A percentile compares a stretch with the other conserved stretches of the same genome.
phyloP scores from a whole-genome alignment of 1,140 invertebrate genomes.

The Araneus ventricosus region DNA sequence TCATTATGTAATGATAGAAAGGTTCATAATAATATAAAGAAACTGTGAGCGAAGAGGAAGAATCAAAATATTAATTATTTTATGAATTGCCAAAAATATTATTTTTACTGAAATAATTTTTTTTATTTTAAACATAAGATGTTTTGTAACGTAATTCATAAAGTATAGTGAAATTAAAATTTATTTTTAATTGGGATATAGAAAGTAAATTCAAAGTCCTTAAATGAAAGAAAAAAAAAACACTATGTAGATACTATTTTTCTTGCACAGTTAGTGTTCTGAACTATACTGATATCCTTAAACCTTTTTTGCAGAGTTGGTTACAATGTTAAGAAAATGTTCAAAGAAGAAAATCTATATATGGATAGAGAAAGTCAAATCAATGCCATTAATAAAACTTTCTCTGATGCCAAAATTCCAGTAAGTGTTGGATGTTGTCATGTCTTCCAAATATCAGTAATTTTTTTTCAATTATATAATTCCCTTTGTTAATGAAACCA shows the following conservation, averaged over 20 bases:
- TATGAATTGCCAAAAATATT: no score
- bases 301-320: constrained; percentile 88
- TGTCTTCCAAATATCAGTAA: neutral
- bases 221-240: no score
- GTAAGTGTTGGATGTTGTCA: constrained; percentile 78
- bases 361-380: constrained; percentile 99
- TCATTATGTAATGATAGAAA: no score
- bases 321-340: constrained; percentile 97
- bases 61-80: no score
- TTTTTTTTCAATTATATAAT: neutral
- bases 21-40: no score
- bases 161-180: neutral
- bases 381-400: constrained; percentile 98
- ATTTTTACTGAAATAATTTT: no score
- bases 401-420: constrained; percentile 92
- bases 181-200: neutral
- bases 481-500: neutral
- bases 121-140: no score
- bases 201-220: no score
- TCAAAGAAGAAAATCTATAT: constrained; percentile 96
- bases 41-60: no score
- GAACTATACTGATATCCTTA: neutral
- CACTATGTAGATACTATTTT: no score
- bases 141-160: neutral
- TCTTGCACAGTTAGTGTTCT: no score